Conservation (phyloP, 2,797 vertebrate genomes). For the Pitangus sulphuratus region DNA sequence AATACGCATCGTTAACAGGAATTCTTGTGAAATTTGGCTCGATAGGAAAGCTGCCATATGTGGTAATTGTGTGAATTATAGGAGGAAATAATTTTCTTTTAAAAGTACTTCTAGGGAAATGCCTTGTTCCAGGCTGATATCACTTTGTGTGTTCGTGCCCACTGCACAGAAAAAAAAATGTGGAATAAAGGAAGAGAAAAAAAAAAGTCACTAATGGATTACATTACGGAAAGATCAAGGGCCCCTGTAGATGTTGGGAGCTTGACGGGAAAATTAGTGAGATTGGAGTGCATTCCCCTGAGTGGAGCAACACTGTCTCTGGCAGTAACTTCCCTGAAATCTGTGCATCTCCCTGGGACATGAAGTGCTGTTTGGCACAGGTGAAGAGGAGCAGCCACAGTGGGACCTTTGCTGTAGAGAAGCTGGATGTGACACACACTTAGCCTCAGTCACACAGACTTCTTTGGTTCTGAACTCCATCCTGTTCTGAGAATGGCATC, state of each 20-base stretch:
- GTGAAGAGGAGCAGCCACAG: not conserved
- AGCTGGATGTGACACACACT: not conserved
- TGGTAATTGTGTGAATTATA: not conserved
- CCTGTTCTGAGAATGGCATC: not conserved
- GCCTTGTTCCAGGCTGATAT: not conserved
- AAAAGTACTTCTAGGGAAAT: not conserved
- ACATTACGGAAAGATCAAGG: not conserved
- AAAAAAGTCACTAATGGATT: not conserved
- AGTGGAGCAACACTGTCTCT: not conserved
- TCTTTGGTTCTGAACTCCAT: not conserved
- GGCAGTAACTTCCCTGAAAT: not conserved
- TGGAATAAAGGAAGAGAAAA: not conserved
- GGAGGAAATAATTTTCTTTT: not conserved
- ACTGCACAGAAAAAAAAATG: not conserved
- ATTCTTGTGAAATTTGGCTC: not conserved
- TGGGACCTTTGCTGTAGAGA: not conserved
- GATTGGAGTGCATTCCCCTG: not conserved
- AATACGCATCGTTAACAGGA: not conserved
- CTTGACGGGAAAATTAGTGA: not conserved
- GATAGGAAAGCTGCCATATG: not conserved
- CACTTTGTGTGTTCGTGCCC: not conserved
- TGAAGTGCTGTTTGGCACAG: not conserved
- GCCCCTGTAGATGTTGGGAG: not conserved
- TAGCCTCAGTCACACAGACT: not conserved
- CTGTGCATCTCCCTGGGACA: not conserved